A percentile compares a stretch with the other conserved stretches of the same genome.
phyloP scores from a whole-genome alignment of 2,797 vertebrate genomes.

The Prionace glauca region DNA sequence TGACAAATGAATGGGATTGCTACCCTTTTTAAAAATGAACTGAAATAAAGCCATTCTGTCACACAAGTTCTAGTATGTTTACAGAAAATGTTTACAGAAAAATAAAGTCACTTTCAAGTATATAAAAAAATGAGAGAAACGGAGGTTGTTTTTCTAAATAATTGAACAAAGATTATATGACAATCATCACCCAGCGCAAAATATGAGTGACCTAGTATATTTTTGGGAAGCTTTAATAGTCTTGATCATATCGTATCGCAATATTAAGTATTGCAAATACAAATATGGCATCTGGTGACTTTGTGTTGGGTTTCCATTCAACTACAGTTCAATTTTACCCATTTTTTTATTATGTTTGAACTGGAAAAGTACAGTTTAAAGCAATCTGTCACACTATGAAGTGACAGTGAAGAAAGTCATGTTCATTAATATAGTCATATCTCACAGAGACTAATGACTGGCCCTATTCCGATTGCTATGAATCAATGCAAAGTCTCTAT shows the following conservation, averaged over 20 bases:
- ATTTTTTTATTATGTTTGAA: constrained; percentile 31
- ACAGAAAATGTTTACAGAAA: neutral
- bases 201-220: constrained; percentile 10
- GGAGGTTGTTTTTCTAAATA: constrained; percentile 15
- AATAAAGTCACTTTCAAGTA: constrained; percentile 31
- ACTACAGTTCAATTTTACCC: constrained; percentile 21
- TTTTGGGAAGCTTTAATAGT: constrained; percentile 17
- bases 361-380: constrained; percentile 28
- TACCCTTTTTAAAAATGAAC: constrained; percentile 15
- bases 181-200: constrained; percentile 25
- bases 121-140: constrained; percentile 24
- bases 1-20: neutral
- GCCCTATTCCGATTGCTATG: constrained; percentile 32
- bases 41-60: constrained; percentile 12
- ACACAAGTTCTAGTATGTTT: constrained; percentile 8
- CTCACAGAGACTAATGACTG: constrained; percentile 34
- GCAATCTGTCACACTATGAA: constrained; percentile 29
- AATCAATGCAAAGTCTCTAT: constrained; percentile 33
- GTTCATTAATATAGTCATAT: constrained; percentile 31
- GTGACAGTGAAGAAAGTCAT: constrained; percentile 26
- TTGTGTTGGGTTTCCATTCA: constrained; percentile 32
- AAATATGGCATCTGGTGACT: constrained; percentile 31
- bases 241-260: constrained; percentile 16
- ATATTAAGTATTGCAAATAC: constrained; percentile 13
- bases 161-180: constrained; percentile 8